These are phyloP conservation scores for Panulirus ornatus DNA, from an alignment of 1,140 invertebrate genomes.

Conservation along the genomic window DNA sequence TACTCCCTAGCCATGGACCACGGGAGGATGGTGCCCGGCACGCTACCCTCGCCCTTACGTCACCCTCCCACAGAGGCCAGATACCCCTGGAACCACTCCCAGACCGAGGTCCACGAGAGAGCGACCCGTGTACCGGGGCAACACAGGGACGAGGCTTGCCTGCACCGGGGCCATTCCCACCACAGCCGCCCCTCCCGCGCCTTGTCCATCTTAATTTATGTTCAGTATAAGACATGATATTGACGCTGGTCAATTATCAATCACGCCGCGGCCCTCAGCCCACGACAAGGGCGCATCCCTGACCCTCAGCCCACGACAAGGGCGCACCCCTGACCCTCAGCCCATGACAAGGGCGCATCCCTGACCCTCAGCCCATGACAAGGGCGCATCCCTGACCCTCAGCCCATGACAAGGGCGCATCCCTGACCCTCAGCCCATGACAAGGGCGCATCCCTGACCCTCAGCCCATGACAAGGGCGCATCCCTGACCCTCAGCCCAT, in stretches of 20 bases:
- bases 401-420: no score
- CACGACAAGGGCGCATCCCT: background rate
- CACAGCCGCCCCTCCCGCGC: constrained; percentile 33
- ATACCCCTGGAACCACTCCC: no score
- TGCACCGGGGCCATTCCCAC: no score
- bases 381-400: no score
- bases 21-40: background rate
- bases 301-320: background rate
- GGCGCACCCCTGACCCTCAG: background rate
- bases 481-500: background rate
- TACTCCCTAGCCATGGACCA: background rate
- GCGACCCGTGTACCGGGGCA: background rate
- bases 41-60: background rate
- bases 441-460: no score
- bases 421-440: no score
- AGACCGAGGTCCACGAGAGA: background rate
- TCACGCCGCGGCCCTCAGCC: constrained; percentile 29
- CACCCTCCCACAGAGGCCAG: no score
- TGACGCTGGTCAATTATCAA: constrained; percentile 48
- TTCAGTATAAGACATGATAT: constrained; percentile 60
- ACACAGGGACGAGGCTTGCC: background rate
- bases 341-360: background rate
- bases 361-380: background rate
- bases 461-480: background rate
- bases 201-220: constrained; percentile 67